These are phyloP conservation scores for Oreonectes daqikongensis DNA, from an alignment of 2,797 vertebrate genomes.

Conservation along the genomic window DNA sequence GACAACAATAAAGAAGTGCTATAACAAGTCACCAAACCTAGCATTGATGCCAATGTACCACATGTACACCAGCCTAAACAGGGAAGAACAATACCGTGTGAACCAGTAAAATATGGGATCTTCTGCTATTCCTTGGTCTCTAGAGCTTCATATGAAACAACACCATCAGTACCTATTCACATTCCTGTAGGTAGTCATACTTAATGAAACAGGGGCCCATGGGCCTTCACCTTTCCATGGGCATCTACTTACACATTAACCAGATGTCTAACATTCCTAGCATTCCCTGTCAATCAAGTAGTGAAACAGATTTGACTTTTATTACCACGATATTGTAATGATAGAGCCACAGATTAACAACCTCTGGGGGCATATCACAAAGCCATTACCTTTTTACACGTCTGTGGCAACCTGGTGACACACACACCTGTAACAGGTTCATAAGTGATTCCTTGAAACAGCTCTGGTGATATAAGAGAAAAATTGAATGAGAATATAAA, in stretches of 20 bases:
- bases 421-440: not conserved
- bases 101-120: not conserved
- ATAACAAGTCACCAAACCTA: no score
- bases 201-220: conserved; percentile 77
- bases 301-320: conserved; percentile 69
- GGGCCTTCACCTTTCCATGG: conserved; percentile 58
- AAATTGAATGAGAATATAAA: not conserved
- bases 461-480: not conserved
- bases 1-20: no score
- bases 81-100: not conserved
- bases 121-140: not conserved
- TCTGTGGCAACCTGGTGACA: not conserved
- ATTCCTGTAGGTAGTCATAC: conserved; percentile 74
- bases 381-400: not conserved
- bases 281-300: conserved; percentile 76
- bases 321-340: conserved; percentile 59
- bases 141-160: not conserved
- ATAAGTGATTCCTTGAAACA: not conserved
- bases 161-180: conserved; percentile 58
- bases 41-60: no score
- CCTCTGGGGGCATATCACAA: conserved; percentile 8
- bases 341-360: conserved; percentile 42
- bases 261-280: conserved; percentile 75
- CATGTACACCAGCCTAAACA: not conserved
- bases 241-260: conserved; percentile 69